Base-by-base conservation (phyloP, 2,797 vertebrate genomes). In the Coranthus polyacanthus region DNA sequence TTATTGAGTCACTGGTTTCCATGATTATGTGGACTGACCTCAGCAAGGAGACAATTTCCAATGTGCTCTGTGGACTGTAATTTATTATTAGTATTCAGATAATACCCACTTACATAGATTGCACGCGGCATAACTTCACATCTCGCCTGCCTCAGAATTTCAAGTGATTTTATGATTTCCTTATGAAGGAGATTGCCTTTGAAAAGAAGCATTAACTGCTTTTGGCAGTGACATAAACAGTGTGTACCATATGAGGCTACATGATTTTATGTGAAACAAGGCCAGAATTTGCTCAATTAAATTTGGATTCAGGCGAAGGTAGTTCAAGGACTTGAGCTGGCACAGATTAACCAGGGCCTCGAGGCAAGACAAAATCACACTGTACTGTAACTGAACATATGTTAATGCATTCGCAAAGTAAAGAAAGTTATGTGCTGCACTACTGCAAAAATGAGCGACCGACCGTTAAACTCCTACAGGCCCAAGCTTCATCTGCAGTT, bases 261-360 rank as follows among this genome's bases (percentile, higher is more conserved):
- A 68, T 37, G 62, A 71, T 70, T 75, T 59, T n/a, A 70, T 17
- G 26, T 56, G 60, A 81, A 87, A 64, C 26, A 15, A 46, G 46
- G 73, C 72, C 81, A 81, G 59, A 75, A 67, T 66, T 70, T 76
- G 26, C 53, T 64, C 72, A 75, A 68, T 81, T 70, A 75, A 81
- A 83, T 68, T 72, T 73, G 69, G 68, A 76, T 82, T 82, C n/a
- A 49, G 69, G 51, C 44, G 21, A 86, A 85, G 74, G 72, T 75
- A 79, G 70, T 82, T 89, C 60, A 89, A 88, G 80, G 78, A 74
- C 67, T 81, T 72, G 20, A 53, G 58, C 53, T 87, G 79, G 76
- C 79, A 76, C 78, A 77, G 74, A 79, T 67, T 75, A 61, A 46
- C 34, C 3, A 62, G 17, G 42, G 74, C 64, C 81, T 72, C 17